Base-by-base conservation (phyloP, 2,888 invertebrate species). In the Andrena haemorrhoa region DNA sequence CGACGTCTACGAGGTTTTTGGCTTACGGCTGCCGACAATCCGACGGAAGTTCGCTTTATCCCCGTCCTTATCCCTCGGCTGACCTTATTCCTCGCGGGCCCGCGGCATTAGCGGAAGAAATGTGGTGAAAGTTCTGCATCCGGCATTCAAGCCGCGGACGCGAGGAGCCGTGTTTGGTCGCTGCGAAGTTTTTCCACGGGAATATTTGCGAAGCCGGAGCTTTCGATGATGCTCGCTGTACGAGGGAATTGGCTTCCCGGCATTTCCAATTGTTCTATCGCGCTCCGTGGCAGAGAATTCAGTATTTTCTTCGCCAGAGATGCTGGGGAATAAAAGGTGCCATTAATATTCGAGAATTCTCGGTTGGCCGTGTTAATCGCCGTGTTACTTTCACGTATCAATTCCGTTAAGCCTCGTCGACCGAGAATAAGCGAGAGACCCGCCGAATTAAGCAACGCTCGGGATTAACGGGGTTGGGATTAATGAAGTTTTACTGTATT, bases 1-100 rank as follows among this genome's bases (percentile, higher is more conserved):
- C 87, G 82, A 78, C 72, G 79, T 77, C 69, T 75, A 73, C 71
- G 75, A 80, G 80, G 86, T 87, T 87, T 87, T 87, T 78, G 85
- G 87, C 83, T 88, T 87, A 85, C 83, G 83, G 85, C 87, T 88
- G 75, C 77, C 79, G 85, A 83, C 80, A 81, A 87, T 89, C 87
- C 74, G 63, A 73, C 72, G 58, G 77, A 76, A 86, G 75, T 88
- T 72, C 75, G 80, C 63, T 83, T 87, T 82, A 88, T 89, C 79
- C 87, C 80, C 73, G 78, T 72, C 69, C 71, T 83, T 85, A 86
- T 86, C 83, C 85, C 70, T 26, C 51, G 69, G 75, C 61, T 81
- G 86, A 75, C 86, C 86, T 86, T 88, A 87, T 88, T 86, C 75
- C 77, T 8, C 66, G 41, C 41, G 69, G 47, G 73, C 56, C 68